A percentile compares a stretch with the other conserved stretches of the same genome.
phyloP scores from a whole-genome alignment of 2,888 invertebrate genomes.

The Plebejus anna region DNA sequence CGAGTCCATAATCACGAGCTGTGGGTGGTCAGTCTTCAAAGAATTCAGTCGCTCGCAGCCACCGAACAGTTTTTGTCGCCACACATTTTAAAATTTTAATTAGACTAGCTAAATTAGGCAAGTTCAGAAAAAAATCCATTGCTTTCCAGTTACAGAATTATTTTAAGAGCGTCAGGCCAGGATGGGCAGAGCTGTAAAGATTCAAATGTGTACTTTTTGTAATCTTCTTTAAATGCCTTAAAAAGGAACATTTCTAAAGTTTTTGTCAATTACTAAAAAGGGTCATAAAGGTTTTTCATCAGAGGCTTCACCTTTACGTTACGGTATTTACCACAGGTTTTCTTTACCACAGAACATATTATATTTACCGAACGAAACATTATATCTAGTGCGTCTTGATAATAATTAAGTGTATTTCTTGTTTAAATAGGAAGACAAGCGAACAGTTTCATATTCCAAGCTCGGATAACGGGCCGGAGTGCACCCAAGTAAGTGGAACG shows the following conservation, averaged over 20 bases:
- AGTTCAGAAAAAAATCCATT: background rate
- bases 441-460: constrained; percentile 39
- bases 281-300: too few relatives aligned
- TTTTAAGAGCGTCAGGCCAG: background rate
- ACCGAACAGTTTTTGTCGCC: constrained; percentile 16
- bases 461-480: constrained; percentile 51
- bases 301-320: too few relatives aligned
- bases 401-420: constrained; percentile 8
- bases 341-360: background rate
- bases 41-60: constrained; percentile 10
- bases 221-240: too few relatives aligned
- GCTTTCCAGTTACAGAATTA: background rate
- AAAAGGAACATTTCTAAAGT: background rate
- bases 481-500: constrained; percentile 62
- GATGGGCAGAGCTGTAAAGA: background rate
- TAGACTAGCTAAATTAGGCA: constrained; percentile 13
- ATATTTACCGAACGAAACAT: background rate
- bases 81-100: constrained; percentile 17
- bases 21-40: constrained; percentile 30
- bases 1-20: constrained; percentile 21
- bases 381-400: background rate
- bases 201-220: background rate
- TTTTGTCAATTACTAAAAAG: too few relatives aligned
- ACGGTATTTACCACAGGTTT: too few relatives aligned
- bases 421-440: constrained; percentile 46